Evolutionary conservation across 92 coral and sea anemone genomes (phyloP), one percentile per base, ranked within the genome.

Genomic region (Umimayanthus chanpuru): DNA sequence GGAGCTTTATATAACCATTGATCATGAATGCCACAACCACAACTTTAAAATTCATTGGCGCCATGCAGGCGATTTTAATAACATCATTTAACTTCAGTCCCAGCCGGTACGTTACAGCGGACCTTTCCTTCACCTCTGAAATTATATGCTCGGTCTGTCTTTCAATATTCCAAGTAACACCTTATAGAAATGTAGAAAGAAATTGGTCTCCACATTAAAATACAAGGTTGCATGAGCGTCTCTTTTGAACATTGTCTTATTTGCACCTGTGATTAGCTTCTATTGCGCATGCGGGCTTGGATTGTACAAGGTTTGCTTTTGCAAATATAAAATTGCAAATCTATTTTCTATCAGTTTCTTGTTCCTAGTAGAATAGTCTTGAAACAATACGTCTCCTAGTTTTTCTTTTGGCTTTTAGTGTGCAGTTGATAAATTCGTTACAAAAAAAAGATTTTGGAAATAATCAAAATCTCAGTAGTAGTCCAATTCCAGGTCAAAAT

Each of bases 261-360:
- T 75, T 75, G 79, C 87, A 83, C 87, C 87, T 83, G 87, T 83
- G 87, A 71, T 68, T 70, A 83, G 23, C 47, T 67, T 9, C 15
- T 68, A 40, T 56, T 68, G 66, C 87, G 78, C 87, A 70, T 68
- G 78, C 55, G 41, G 11, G 64, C 12, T 58, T 65, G 38, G 49
- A 38, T 81, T 66, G 74, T 81, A 6, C 23, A 53, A 29, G 14
- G 43, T 18, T 50, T 36, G 12, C 43, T 1, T 23, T 53, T 14
- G 64, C 12, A 30, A 4, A 30, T 44, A 53, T 20, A 77, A 49
- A 77, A n/a, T n/a, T n/a, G 49, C 66, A 44, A 78, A 49, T 9
- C 82, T 0, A 21, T 49, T 78, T 15, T 78, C 21, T 50, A 11
- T 29, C n/a, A 11, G 66, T 47, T 44, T 78, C 50, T 53, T 49